Evolutionary conservation across 2,113 vertebrate species (phyloP), one percentile per base, ranked within the genome.

Genomic region (Passer domesticus): DNA sequence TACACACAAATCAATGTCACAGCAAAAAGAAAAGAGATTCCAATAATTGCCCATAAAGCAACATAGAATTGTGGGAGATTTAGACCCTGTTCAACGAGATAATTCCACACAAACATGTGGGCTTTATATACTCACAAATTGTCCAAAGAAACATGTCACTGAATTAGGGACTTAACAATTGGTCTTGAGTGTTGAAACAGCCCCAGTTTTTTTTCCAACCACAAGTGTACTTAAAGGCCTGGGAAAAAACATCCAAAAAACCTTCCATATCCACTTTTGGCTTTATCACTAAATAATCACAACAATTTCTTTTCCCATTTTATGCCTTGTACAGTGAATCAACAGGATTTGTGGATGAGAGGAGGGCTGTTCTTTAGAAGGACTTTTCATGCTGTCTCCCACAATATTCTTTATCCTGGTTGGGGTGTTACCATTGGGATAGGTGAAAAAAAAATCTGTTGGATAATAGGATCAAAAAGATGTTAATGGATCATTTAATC

Each of bases 401-500:
- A 19, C 47, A 81, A 39, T 31, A 25, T 49, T 49, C 43, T 93
- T 74, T 58, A 69, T 52, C 6, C 8, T 7, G 49, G 4, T n/a
- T 62, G 55, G 15, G 25, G n/a, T 3, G 2, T 37, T 80, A 41
- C 10, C 1, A 3, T 41, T 15, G 21, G 31, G 13, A 64, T 33
- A 22, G 6, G 5, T 91, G 18, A n/a, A 47, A 21, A 76, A 87
- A 37, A 18, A 22, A 8, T 2, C 2, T 31, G 8, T 62, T 58
- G 4, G 17, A n/a, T 55, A 50, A 44, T 41, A 27, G 15, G 11
- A 21, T 81, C n/a, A 84, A 31, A 84, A 83, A 50, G 2, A 35
- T 28, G 6, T 47, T 44, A 55, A 41, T 24, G 31, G 30, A n/a
- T 33, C 0, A 0, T 55, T 39, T n/a, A 56, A 44, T 58, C n/a